Conservation (phyloP, 2,888 invertebrate genomes). For the Phaonia tiefii region DNA sequence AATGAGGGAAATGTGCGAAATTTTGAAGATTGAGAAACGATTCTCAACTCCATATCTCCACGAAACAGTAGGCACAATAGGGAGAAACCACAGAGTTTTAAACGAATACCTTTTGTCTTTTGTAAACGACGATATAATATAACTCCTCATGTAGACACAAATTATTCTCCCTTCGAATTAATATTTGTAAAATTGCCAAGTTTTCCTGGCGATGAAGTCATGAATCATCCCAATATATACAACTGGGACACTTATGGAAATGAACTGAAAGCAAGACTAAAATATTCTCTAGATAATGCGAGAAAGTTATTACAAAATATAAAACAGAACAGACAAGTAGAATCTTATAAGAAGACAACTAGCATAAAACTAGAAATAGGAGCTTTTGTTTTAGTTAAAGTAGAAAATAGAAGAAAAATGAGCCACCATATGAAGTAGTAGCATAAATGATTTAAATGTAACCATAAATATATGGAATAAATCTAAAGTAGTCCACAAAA, state of each 20-base stretch:
- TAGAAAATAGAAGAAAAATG: constrained; percentile 13
- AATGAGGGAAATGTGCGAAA: not conserved
- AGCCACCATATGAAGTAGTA: constrained; percentile 22
- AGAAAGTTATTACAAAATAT: not conserved
- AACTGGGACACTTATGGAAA: constrained; percentile 13
- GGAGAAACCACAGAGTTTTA: too few relatives aligned
- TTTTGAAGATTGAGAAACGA: too few relatives aligned
- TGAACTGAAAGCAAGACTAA: constrained; percentile 36
- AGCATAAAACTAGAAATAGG: not conserved
- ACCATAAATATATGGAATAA: constrained; percentile 13
- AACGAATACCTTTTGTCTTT: too few relatives aligned
- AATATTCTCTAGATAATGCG: constrained; percentile 15
- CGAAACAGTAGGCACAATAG: too few relatives aligned
- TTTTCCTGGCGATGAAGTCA: constrained; percentile 12
- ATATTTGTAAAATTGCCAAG: constrained; percentile 28
- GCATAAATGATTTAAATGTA: constrained; percentile 30
- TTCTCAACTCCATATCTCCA: too few relatives aligned
- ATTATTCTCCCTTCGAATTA: constrained; percentile 24
- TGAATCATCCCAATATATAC: constrained; percentile 9
- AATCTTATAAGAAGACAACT: not conserved
- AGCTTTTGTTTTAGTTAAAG: constrained; percentile 10
- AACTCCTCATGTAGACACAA: constrained; percentile 1
- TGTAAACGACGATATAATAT: not conserved
- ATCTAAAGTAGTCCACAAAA: constrained; percentile 7
- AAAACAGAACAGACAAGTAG: constrained; percentile 13